A percentile compares a stretch with the other conserved stretches of the same genome.
These are phyloP conservation scores for Erebia aethiops DNA, from an alignment of 2,888 invertebrate species.

Conservation along the genomic window DNA sequence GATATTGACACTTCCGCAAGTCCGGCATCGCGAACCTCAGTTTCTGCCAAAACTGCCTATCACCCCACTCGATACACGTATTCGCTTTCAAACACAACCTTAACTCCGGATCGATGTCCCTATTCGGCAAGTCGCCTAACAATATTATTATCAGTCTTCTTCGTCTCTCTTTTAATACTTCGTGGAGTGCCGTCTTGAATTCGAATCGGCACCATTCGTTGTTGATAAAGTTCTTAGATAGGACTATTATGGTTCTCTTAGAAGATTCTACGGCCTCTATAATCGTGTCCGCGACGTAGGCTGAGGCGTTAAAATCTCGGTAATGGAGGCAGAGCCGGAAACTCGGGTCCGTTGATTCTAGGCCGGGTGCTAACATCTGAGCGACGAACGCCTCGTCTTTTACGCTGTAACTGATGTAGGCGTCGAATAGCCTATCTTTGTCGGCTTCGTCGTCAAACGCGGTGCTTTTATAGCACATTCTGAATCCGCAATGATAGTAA, in stretches of 20 bases:
- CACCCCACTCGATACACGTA: conserved; percentile 96
- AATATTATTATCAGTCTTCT: conserved; percentile 95
- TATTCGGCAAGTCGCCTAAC: conserved; percentile 93
- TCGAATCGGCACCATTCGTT: conserved; percentile 98
- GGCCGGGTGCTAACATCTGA: conserved; percentile 92
- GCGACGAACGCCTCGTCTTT: conserved; percentile 96
- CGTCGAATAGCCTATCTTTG: conserved; percentile 95
- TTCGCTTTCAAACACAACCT: conserved; percentile 94
- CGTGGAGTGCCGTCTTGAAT: conserved; percentile 96
- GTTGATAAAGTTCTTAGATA: conserved; percentile 96
- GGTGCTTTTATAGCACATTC: conserved; percentile 93
- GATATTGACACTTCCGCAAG: conserved; percentile 85
- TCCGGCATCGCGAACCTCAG: conserved; percentile 95
- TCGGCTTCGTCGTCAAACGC: conserved; percentile 91
- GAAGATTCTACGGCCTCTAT: conserved; percentile 96
- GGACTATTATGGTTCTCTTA: conserved; percentile 93
- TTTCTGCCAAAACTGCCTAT: conserved; percentile 98
- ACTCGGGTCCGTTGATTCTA: conserved; percentile 91
- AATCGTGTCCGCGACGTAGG: conserved; percentile 95
- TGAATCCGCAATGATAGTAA: conserved; percentile 91
- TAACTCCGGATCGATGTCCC: conserved; percentile 95
- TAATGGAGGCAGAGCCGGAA: conserved; percentile 96
- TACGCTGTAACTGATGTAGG: conserved; percentile 96
- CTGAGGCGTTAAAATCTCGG: conserved; percentile 93
- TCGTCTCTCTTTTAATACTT: conserved; percentile 93